Evolutionary conservation across 2,113 vertebrate genomes (phyloP).

Genomic region (Acrocephalus arundinaceus): DNA sequence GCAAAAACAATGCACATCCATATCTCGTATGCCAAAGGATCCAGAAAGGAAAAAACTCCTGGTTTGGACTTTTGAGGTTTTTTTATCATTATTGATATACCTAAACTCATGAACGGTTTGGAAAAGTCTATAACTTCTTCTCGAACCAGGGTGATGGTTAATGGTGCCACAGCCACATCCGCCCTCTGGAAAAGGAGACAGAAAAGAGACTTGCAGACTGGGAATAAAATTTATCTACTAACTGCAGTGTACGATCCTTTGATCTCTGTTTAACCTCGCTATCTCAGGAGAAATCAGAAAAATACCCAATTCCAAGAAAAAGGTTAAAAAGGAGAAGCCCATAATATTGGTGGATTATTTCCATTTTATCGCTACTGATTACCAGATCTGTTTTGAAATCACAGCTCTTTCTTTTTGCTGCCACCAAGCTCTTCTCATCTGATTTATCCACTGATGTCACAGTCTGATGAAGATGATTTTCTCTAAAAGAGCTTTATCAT

Average conservation of each 20-base stretch:
- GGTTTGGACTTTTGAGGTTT: slow-evolving; percentile 99
- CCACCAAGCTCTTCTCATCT: neutral
- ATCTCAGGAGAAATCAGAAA: neutral
- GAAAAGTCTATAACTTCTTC: slow-evolving; percentile 99
- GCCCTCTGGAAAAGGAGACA: slow-evolving; percentile 84
- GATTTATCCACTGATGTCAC: slow-evolving; percentile 36
- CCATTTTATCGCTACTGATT: neutral
- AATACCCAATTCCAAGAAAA: neutral
- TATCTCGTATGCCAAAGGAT: slow-evolving; percentile 97
- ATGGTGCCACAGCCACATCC: slow-evolving; percentile 92
- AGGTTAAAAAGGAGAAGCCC: neutral
- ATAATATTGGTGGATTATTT: slow-evolving; percentile 14
- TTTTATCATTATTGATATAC: slow-evolving; percentile 99
- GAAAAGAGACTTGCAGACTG: neutral
- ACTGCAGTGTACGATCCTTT: neutral
- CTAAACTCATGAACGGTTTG: slow-evolving; percentile 98
- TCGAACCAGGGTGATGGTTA: slow-evolving; percentile 96
- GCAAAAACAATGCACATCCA: slow-evolving; percentile 99
- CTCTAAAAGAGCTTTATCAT: slow-evolving; percentile 24
- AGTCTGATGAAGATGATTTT: slow-evolving; percentile 37
- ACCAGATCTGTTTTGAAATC: slow-evolving; percentile 32
- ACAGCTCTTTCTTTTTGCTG: neutral
- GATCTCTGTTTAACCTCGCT: neutral
- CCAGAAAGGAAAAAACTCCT: slow-evolving; percentile 96
- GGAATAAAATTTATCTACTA: neutral